Percentiles rank a stretch among this genome's conserved stretches.
Conservation (phyloP, 2,797 vertebrate species). For the Paguma larvata region DNA sequence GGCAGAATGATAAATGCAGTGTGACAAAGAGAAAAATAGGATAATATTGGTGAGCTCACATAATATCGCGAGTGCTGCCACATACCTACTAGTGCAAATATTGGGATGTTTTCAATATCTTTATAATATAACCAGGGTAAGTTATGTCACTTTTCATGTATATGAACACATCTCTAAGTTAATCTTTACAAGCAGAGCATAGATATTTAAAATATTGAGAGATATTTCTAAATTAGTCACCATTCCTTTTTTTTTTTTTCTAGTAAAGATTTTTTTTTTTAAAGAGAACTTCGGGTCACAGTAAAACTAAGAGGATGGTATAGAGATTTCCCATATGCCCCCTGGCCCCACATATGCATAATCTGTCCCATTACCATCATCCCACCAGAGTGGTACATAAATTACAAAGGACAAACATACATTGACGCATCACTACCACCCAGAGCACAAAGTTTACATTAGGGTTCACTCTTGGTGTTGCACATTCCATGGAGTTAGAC, state of each 20-base stretch:
- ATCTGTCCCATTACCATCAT: neutral
- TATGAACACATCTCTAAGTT: neutral
- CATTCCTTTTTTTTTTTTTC: neutral
- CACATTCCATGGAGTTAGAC: neutral
- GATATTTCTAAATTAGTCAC: neutral
- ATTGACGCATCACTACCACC: neutral
- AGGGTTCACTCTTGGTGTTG: neutral
- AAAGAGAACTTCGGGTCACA: neutral
- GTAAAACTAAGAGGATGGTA: neutral
- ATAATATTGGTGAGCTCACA: neutral
- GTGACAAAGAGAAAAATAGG: neutral
- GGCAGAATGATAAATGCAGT: neutral
- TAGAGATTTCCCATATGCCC: neutral
- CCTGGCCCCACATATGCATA: neutral
- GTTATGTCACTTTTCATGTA: neutral
- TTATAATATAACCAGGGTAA: neutral
- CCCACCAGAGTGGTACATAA: neutral
- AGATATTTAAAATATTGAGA: constrained; percentile 26
- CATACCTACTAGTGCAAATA: neutral
- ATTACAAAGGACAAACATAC: neutral
- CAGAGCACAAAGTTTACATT: neutral
- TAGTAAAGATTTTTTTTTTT: neutral
- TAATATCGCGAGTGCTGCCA: neutral
- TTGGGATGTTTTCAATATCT: neutral
- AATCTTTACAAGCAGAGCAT: neutral